A percentile compares a stretch with the other conserved stretches of the same genome.
Evolutionary conservation across 2,888 invertebrate species (phyloP).

Genomic region (Flexamia atlantica): DNA sequence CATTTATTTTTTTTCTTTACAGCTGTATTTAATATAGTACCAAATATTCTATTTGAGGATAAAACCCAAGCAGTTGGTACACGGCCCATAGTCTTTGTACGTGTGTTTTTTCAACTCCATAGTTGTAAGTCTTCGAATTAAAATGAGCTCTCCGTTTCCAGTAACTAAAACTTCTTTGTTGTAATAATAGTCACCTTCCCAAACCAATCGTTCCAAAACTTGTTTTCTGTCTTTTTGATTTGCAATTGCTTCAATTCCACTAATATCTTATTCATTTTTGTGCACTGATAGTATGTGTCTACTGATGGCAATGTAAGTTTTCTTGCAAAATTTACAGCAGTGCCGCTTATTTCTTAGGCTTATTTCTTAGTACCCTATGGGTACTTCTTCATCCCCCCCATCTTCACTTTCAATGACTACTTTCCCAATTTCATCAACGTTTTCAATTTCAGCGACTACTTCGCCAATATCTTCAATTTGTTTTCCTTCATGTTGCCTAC

Average conservation of each 20-base stretch:
- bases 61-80: conserved; percentile 3
- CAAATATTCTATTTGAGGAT: neutral
- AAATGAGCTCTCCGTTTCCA: conserved; percentile 6
- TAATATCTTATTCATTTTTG: neutral
- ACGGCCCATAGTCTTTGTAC: conserved; percentile 26
- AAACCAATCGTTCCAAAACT: neutral
- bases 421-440: too few relatives aligned
- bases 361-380: too few relatives aligned
- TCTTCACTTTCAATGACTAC: too few relatives aligned
- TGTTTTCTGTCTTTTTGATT: conserved; percentile 1
- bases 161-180: conserved; percentile 27
- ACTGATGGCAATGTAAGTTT: neutral
- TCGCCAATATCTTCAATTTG: too few relatives aligned
- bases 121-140: conserved; percentile 22
- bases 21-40: too few relatives aligned
- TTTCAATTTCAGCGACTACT: too few relatives aligned
- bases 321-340: conserved; percentile 17
- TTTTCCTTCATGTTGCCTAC: too few relatives aligned
- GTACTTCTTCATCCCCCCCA: too few relatives aligned
- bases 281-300: neutral
- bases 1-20: too few relatives aligned
- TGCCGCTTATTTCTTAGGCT: neutral
- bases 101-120: conserved; percentile 10
- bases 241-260: neutral
- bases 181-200: conserved; percentile 12